These are phyloP conservation scores for Oryctolagus cuniculus DNA, from an alignment of 2,113 vertebrate species.

Conservation along the genomic window mOryCun1.1 NC_091447.1:38003001-38003500, in stretches of 20 bases:
- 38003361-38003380: background rate
- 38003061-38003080: slow-evolving; percentile 42
- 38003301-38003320: too few species aligned
- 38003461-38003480: too few species aligned
- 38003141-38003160: slow-evolving; percentile 8
- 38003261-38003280: too few species aligned
- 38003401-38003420: background rate
- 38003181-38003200: too few species aligned
- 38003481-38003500: too few species aligned
- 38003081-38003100: slow-evolving; percentile 11
- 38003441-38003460: slow-evolving; percentile 11
- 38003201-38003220: too few species aligned
- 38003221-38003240: too few species aligned
- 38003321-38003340: background rate
- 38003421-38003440: background rate
- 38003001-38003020: background rate
- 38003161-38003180: too few species aligned
- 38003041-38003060: slow-evolving; percentile 13
- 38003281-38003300: too few species aligned
- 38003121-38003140: slow-evolving; percentile 20
- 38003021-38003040: background rate
- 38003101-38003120: background rate
- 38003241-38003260: too few species aligned
- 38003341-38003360: background rate
- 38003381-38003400: background rate